phyloP scores from a whole-genome alignment of 2,888 invertebrate genomes.

The Mechanitis mazaeus region DNA sequence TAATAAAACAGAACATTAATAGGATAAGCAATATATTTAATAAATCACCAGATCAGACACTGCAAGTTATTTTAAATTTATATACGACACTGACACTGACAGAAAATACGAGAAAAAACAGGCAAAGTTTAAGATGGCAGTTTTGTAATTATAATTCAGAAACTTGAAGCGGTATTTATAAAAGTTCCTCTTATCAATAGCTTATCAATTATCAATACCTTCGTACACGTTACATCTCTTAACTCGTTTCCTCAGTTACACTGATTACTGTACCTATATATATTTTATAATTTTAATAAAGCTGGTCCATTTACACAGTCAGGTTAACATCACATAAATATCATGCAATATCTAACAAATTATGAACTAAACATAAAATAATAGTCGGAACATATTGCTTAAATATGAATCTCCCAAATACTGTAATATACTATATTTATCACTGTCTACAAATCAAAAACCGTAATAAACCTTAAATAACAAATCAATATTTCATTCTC shows the following conservation, averaged over 20 bases:
- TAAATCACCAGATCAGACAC: slow-evolving; percentile 48
- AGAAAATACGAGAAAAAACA: slow-evolving; percentile 16
- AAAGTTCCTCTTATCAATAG: slow-evolving; percentile 23
- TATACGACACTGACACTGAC: slow-evolving; percentile 14
- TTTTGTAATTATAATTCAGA: slow-evolving; percentile 26
- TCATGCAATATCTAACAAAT: slow-evolving; percentile 55
- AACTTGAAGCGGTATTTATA: slow-evolving; percentile 22
- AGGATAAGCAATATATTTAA: slow-evolving; percentile 47
- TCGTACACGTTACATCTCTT: slow-evolving; percentile 42
- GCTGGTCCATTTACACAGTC: slow-evolving; percentile 64
- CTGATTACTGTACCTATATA: slow-evolving; percentile 39
- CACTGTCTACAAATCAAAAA: slow-evolving; percentile 17
- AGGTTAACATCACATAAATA: slow-evolving; percentile 56
- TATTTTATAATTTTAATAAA: slow-evolving; percentile 45
- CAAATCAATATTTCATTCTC: not conserved
- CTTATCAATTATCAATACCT: slow-evolving; percentile 40
- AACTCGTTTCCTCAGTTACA: slow-evolving; percentile 55
- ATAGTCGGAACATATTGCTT: slow-evolving; percentile 11
- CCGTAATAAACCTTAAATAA: not conserved
- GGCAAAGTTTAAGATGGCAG: slow-evolving; percentile 28
- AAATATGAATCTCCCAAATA: slow-evolving; percentile 5
- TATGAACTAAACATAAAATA: slow-evolving; percentile 15
- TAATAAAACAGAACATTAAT: slow-evolving; percentile 38
- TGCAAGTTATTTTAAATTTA: slow-evolving; percentile 27
- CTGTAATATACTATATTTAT: slow-evolving; percentile 10